Base-by-base conservation (phyloP, 30 jellyfish, hydroid and myxozoan species). In the Rhopilema esculentum region DNA sequence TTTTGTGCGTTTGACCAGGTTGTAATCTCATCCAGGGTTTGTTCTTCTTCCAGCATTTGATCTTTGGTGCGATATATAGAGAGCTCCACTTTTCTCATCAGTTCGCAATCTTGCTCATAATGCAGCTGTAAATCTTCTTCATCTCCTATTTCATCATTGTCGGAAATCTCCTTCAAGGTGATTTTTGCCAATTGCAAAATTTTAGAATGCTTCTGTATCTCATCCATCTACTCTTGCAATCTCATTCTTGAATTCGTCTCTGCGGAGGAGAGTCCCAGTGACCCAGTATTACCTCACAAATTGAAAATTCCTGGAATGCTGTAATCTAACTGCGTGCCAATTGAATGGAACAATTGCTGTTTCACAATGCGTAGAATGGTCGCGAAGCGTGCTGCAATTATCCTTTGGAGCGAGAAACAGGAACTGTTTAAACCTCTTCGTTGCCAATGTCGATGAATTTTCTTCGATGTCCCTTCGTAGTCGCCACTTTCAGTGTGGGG, bases 1-100 rank as follows among this genome's bases (percentile, higher is more conserved):
- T 72, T 83, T 71, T 83, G 92, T n/a, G 66, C 87, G n/a, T 51
- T 71, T 69, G 92, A 68, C 92, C 92, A 83, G 52, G 85, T 8
- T 22, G 82, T 62, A 9, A 83, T 83, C 53, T 83, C 86, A 8
- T 83, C 65, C 31, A 83, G 72, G 72, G 82, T 49, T 40, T 51
- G 1, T 16, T 51, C 86, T 24, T 71, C 86, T 9, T 83, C 92
- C 86, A 83, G 63, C 87, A 83, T 67, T 61, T 50, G 48, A 30
- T 83, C 87, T 57, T 69, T 83, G 22, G 86, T 68, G 61, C 86
- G 64, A 48, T 83, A 22, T 49, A 83, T 69, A 31, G 85, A 65
- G 20, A 63, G 88, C 62, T 83, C 87, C 29, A 83, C 6, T 53
- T 57, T 83, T 79, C 72, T 69, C 57, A 69, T 23, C 29, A 83